Conservation (phyloP, 2,888 invertebrate genomes). For the Plebejus melissa region DNA sequence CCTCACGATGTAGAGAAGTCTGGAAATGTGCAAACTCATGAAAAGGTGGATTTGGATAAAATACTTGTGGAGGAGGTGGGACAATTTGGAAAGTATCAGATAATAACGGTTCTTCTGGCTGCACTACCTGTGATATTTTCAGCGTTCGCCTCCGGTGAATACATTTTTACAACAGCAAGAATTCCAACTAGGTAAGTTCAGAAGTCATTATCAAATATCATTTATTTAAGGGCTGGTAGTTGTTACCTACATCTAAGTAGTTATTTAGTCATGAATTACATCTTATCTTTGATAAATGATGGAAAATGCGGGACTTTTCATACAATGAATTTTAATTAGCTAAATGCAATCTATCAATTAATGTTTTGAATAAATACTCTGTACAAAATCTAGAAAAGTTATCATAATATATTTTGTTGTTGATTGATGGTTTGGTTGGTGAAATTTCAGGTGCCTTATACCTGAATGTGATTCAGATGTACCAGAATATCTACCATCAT, state of each 20-base stretch:
- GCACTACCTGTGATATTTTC: slow-evolving; percentile 66
- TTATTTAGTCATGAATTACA: no score
- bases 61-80: slow-evolving; percentile 64
- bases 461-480: slow-evolving; percentile 54
- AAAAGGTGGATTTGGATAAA: slow-evolving; percentile 55
- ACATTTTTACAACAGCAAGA: slow-evolving; percentile 68
- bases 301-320: no score
- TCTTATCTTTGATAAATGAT: no score
- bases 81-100: slow-evolving; percentile 65
- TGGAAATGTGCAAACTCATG: slow-evolving; percentile 34
- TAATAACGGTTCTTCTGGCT: slow-evolving; percentile 56
- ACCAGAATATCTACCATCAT: slow-evolving; percentile 52
- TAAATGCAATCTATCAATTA: no score
- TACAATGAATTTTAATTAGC: no score
- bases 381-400: no score
- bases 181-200: slow-evolving; percentile 57
- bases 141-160: slow-evolving; percentile 66
- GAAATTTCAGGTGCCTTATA: slow-evolving; percentile 52
- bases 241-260: no score
- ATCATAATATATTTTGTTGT: no score
- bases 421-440: no score
- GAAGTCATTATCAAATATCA: neutral
- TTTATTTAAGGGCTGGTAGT: neutral
- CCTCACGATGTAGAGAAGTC: slow-evolving; percentile 30
- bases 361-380: no score